Base-by-base conservation (phyloP, 2,888 invertebrate species). In the Leptinotarsa tumamoca region DNA sequence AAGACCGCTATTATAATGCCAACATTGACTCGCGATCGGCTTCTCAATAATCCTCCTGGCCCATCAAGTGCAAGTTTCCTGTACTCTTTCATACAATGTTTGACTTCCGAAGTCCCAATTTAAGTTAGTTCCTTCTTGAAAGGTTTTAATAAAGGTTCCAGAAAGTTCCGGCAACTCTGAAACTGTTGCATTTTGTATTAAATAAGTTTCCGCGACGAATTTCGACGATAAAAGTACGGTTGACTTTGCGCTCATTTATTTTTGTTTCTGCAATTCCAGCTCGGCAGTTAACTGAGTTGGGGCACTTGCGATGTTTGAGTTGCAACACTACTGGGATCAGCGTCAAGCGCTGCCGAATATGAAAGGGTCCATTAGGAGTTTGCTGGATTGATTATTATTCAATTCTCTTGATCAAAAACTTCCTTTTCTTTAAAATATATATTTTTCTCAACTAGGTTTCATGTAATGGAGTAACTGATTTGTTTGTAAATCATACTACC, bases 171-270 rank as follows among this genome's bases (percentile, higher is more conserved):
- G 21, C 14, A 72, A 77, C 71, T 77, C 73, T 71, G 71, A 73
- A 70, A 74, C 78, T 78, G 78, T 79, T 79, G 78, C 75, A 79
- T 79, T 78, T 79, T 73, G 73, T 76, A 79, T 79, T 79, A 76
- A 78, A 79, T 73, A 79, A 79, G 76, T 79, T 79, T 76, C 54
- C n/a, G 74, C 71, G 78, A 79, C 72, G 74, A 76, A 68, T 78
- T 74, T 74, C 66, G 67, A 68, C 74, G 66, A 76, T 76, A 72
- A 75, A 76, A 75, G 73, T 78, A 72, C 77, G 61, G 71, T 79
- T 75, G 75, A 76, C 77, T 77, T 75, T 68, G 71, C 71, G 71
- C 68, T 75, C 73, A 51, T 71, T 79, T 75, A 75, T 71, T 77
- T 79, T 77, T 73, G 56, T 72, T 74, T 70, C 51, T 50, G n/a